Conservation (phyloP, 2,888 invertebrate genomes). For the Leucoma salicis region DNA sequence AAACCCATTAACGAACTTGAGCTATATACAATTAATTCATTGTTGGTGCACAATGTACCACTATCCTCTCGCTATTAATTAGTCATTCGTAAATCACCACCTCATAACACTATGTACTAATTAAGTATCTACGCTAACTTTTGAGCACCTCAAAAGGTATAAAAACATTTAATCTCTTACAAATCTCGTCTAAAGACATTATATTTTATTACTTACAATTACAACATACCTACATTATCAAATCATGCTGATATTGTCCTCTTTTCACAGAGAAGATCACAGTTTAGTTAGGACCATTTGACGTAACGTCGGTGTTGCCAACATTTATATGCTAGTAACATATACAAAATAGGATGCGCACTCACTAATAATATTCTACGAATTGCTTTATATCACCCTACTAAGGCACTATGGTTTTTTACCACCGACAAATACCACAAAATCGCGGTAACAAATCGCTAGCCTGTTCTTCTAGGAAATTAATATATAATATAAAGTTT, state of each 20-base stretch:
- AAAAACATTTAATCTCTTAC: conserved; percentile 28
- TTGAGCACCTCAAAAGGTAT: conserved; percentile 50
- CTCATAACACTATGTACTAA: conserved; percentile 14
- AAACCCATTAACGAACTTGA: neutral
- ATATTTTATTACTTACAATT: conserved; percentile 23
- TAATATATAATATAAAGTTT: too few species aligned
- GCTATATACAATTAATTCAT: neutral
- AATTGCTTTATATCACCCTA: neutral
- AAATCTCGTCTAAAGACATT: conserved; percentile 26
- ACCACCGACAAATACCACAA: too few species aligned
- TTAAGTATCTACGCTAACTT: conserved; percentile 42
- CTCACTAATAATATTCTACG: neutral
- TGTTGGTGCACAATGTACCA: neutral
- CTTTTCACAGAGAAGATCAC: conserved; percentile 70
- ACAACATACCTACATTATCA: conserved; percentile 28
- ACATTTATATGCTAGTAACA: conserved; percentile 17
- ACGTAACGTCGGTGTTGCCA: conserved; percentile 40
- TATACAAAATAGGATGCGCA: neutral
- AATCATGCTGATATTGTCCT: conserved; percentile 47
- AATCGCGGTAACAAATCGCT: too few species aligned
- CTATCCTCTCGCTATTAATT: neutral
- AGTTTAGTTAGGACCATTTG: conserved; percentile 65
- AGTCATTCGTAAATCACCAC: neutral
- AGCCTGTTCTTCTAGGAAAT: too few species aligned
- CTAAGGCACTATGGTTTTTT: too few species aligned